phyloP scores from a whole-genome alignment of 2,113 vertebrate species.

The Acrocephalus arundinaceus region DNA sequence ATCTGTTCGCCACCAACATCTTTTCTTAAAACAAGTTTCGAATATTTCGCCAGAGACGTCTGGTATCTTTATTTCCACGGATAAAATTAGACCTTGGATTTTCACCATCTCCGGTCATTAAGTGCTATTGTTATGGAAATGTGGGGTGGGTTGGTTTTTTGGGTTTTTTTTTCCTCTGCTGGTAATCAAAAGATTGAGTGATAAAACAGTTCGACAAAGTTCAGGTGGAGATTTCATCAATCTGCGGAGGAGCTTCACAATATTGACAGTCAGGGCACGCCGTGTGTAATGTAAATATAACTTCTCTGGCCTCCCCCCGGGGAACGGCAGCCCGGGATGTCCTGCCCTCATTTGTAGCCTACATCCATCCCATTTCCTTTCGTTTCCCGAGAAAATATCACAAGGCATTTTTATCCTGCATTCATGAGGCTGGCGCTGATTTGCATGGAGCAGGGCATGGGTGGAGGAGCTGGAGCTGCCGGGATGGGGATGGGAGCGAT shows the following conservation, averaged over 20 bases:
- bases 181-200: background rate
- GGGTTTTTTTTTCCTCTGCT: background rate
- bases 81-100: constrained; percentile 38
- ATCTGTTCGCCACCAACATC: constrained; percentile 72
- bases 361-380: background rate
- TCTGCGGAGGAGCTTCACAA: background rate
- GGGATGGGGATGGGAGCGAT: fast-evolving
- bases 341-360: constrained; percentile 19
- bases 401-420: background rate
- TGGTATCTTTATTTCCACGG: background rate
- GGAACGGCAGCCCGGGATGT: background rate
- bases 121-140: constrained; percentile 20
- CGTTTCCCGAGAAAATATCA: background rate
- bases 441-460: fast-evolving
- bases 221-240: background rate
- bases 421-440: background rate
- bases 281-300: background rate
- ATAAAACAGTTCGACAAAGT: background rate
- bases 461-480: background rate
- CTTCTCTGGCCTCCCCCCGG: background rate
- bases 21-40: constrained; percentile 61
- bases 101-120: constrained; percentile 7
- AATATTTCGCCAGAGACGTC: constrained; percentile 21
- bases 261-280: constrained; percentile 1
- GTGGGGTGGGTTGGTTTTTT: fast-evolving